Base-by-base conservation (phyloP, 1,140 invertebrate species). In the Druon quercuslanigerum region DNA sequence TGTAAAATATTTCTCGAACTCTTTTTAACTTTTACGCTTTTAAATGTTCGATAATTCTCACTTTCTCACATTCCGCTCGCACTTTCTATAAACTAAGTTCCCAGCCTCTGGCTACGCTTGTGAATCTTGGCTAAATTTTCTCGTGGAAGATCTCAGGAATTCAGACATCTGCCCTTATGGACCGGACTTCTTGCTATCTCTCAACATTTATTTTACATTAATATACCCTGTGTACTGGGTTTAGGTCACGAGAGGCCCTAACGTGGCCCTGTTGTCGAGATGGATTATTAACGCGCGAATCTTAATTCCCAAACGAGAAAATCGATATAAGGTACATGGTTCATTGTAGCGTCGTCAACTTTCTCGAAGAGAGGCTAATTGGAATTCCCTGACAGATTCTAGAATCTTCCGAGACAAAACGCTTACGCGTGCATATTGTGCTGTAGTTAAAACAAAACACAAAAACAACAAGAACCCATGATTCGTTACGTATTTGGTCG, bases 91-190 rank as follows among this genome's bases (percentile, higher is more conserved):
- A 83, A 84, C 82, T 87, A 87, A 80, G 76, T 88, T 88, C 83
- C 84, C 86, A 87, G 82, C 80, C 76, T 86, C 78, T 89, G 86
- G 77, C 85, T 90, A 87, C 81, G 83, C 83, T 76, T 74, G 85
- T 83, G 86, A 86, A 87, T 86, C 83, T 87, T 77, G 82, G 80
- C 84, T 82, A 81, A 76, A 84, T 80, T 86, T 88, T 84, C 84
- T 82, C 80, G 70, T 89, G 88, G 87, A 88, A 89, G 87, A 88
- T 89, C 85, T 80, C 82, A 79, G 84, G 75, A 84, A 80, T 82
- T 85, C 79, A 75, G 52, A 74, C 76, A 71, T 25, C 76, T 50
- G n/a, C 25, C 33, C 40, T n/a, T 66, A 17, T 56, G 20, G 20
- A 13, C 25, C 73, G 60, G 70, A 54, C 54, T 50, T 57, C 57